Conservation (phyloP, 2,888 invertebrate genomes). For the Cryptus viduatorius region DNA sequence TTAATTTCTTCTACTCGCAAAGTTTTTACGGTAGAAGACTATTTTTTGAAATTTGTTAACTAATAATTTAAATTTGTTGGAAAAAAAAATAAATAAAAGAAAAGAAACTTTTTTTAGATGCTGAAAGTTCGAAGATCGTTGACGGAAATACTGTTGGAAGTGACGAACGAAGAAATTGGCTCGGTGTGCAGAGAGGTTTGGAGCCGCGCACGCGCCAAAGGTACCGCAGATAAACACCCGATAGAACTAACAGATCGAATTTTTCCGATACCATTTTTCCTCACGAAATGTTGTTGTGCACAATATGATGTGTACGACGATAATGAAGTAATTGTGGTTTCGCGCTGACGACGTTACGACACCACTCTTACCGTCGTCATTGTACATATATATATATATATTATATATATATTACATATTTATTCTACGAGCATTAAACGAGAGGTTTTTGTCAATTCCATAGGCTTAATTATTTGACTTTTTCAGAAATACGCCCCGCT, state of each 20-base stretch:
- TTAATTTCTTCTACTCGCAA: too few species aligned
- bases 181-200: slow-evolving; percentile 94
- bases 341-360: slow-evolving; percentile 59
- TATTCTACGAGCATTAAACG: slow-evolving; percentile 77
- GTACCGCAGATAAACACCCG: slow-evolving; percentile 87
- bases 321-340: slow-evolving; percentile 64
- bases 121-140: slow-evolving; percentile 93
- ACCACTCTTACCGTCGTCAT: slow-evolving; percentile 59
- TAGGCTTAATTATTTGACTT: slow-evolving; percentile 82
- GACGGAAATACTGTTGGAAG: slow-evolving; percentile 97
- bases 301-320: slow-evolving; percentile 67
- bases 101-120: slow-evolving; percentile 88
- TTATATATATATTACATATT: slow-evolving; percentile 42
- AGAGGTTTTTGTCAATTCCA: slow-evolving; percentile 78
- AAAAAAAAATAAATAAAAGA: neutral
- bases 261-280: slow-evolving; percentile 72
- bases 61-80: too few species aligned
- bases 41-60: too few species aligned
- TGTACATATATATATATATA: slow-evolving; percentile 62
- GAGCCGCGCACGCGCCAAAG: slow-evolving; percentile 92
- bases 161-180: slow-evolving; percentile 95
- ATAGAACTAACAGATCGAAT: slow-evolving; percentile 77
- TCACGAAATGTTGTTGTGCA: slow-evolving; percentile 65
- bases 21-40: too few species aligned
- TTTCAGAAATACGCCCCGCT: slow-evolving; percentile 77